Percentiles rank a stretch among this genome's conserved stretches.
These are phyloP conservation scores for Oreochromis aureus DNA, from an alignment of 2,113 vertebrate species.

Conservation along the genomic window DNA sequence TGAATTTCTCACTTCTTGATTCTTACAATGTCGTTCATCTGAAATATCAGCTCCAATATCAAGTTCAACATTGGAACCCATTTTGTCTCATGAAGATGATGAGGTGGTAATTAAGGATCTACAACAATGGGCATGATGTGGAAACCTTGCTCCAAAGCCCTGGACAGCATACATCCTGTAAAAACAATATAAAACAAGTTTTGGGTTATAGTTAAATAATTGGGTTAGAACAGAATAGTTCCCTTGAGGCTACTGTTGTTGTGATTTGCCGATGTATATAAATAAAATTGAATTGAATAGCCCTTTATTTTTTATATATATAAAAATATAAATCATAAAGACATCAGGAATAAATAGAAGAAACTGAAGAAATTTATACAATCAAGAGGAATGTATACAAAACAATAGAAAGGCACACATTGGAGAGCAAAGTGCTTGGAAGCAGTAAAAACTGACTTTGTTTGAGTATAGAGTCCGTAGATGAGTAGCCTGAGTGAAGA, in stretches of 20 bases:
- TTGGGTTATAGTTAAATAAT: not conserved
- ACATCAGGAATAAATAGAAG: too few species aligned
- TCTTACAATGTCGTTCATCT: not conserved
- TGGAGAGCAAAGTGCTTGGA: too few species aligned
- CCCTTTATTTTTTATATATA: too few species aligned
- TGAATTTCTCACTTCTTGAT: not conserved
- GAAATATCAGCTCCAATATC: not conserved
- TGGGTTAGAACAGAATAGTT: not conserved
- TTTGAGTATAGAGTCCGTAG: too few species aligned
- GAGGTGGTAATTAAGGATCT: not conserved
- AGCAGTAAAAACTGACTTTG: too few species aligned
- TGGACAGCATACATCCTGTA: not conserved
- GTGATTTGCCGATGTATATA: not conserved
- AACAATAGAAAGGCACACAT: too few species aligned
- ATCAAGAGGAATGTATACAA: too few species aligned
- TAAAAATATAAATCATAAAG: too few species aligned
- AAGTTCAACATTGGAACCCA: not conserved
- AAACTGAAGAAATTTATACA: too few species aligned
- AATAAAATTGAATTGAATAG: too few species aligned
- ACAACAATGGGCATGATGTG: not conserved
- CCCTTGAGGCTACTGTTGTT: not conserved
- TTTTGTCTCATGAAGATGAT: not conserved
- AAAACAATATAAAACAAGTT: not conserved
- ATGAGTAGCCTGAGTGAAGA: too few species aligned
- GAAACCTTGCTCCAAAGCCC: not conserved